Base-by-base conservation (phyloP, 2,888 invertebrate genomes). In the Pterostichus niger region DNA sequence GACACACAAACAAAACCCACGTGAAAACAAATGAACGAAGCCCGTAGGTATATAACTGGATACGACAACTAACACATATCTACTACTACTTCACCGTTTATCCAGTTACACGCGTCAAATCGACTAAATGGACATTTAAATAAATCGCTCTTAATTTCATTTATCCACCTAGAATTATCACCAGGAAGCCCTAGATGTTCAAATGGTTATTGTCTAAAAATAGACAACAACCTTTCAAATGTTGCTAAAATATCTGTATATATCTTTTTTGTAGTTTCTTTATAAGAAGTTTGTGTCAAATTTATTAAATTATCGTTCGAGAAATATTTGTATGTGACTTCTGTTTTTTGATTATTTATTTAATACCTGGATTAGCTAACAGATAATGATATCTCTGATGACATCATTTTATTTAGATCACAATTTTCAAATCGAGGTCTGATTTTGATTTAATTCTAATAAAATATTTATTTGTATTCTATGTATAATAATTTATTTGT, bases 301-400 rank as follows among this genome's bases (percentile, higher is more conserved):
- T n/a, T n/a, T 24, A 24, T 24, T 2, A 24, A 24, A 24, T 24
- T 24, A 24, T 24, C 3, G 24, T 24, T 24, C 24, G 1, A 24
- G 24, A 24, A 24, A 24, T 24, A 24, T 24, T 24, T 3, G 24
- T 24, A 24, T 2, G 11, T 49, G 5, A n/a, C 40, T 5, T 40
- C 11, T 49, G 49, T 49, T 49, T n/a, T 49, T 49, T n/a, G 13
- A 49, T n/a, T 11, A 49, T 49, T 49, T 33, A 64, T 64, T 49
- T 49, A 61, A 64, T 64, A 64, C 64, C 64, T 64, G 64, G 35
- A 64, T 64, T 64, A 64, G 10, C 6, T 64, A 33, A 64, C 31
- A 64, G 33, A 64, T 64, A 64, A 64, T 64, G 64, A 6, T 64
- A 64, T 64, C 64, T 64, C 64, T 64, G 64, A 64, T 64, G 64